Base-by-base conservation (phyloP, 2,888 invertebrate genomes). In the Diplolepis rosae region DNA sequence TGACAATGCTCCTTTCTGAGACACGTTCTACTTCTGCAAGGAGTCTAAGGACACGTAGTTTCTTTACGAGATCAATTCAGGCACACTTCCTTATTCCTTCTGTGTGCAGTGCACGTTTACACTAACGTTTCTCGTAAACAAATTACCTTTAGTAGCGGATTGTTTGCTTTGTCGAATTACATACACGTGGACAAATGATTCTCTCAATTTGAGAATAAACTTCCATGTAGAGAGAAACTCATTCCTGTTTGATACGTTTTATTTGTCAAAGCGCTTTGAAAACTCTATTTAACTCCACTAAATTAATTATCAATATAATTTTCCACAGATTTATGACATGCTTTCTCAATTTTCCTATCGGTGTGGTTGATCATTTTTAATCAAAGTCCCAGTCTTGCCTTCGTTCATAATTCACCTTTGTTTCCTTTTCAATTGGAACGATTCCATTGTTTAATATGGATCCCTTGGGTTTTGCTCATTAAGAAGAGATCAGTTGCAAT, bases 1-100 rank as follows among this genome's bases (percentile, higher is more conserved):
- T 35, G 65, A 76, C 74, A 74, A 76, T 72, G 68, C 68, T 68
- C 39, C 27, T 61, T 39, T 24, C 39, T 61, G 27, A 61, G 61
- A 61, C 61, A 42, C 61, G 61, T 61, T 27, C 15, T 61, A 27
- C 61, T 24, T 61, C 39, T 27, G 39, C 27, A 61, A 61, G 61
- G 39, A 61, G 22, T 27, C 61, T 61, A 61, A 61, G 24, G 61
- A 61, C 61, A 61, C 61, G 61, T 61, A 61, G 24, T 39, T 61
- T 61, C 61, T 42, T 5, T 24, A 27, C 24, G 39, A 7, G 39
- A 61, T 61, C 61, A 61, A 35, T 61, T 61, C 39, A 39, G 61
- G 22, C 39, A 61, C 27, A 42, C 61, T 61, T 61, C 27, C 39
- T 61, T 39, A 61, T 39, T 42, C 4, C 24, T 15, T 27, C 24